Evolutionary conservation across 2,888 invertebrate species (phyloP).

Genomic region (Podotricha telesiphe): DNA sequence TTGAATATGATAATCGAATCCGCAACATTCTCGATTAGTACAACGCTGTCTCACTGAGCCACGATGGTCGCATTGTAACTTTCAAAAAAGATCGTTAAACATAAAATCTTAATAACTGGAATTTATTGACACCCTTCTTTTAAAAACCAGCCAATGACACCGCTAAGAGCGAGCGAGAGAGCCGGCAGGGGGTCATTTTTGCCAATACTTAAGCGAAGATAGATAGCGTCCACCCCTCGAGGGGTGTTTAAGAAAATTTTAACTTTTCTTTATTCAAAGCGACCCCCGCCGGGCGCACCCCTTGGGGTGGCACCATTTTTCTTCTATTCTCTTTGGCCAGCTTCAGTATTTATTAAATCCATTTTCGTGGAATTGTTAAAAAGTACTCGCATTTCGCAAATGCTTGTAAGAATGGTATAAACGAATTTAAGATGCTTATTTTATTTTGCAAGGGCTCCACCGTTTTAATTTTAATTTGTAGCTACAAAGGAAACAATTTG

Average conservation of each 20-base stretch:
- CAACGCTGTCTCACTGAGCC: no score
- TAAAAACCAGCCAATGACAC: constrained; percentile 73
- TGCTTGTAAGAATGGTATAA: constrained; percentile 39
- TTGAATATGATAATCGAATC: no score
- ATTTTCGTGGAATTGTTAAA: constrained; percentile 71
- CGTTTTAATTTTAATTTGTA: constrained; percentile 40
- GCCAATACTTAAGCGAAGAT: constrained; percentile 82
- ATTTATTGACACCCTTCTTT: constrained; percentile 54
- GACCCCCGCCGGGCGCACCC: constrained; percentile 52
- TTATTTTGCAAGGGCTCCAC: constrained; percentile 36
- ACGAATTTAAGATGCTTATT: constrained; percentile 39
- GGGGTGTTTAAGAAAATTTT: constrained; percentile 81
- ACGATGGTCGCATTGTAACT: background rate
- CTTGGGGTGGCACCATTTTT: constrained; percentile 64
- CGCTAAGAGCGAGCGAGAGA: constrained; percentile 61
- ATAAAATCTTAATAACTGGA: constrained; percentile 35
- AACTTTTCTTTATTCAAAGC: constrained; percentile 82
- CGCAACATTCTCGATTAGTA: no score
- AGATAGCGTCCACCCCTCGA: constrained; percentile 67
- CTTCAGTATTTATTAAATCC: constrained; percentile 82
- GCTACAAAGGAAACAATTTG: constrained; percentile 36
- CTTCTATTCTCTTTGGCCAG: constrained; percentile 80
- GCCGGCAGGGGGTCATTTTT: constrained; percentile 71
- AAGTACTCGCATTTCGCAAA: constrained; percentile 56
- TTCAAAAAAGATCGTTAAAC: constrained; percentile 15